Evolutionary conservation across 2,113 vertebrate species (phyloP).

Genomic region (Callaeas wilsoni): DNA sequence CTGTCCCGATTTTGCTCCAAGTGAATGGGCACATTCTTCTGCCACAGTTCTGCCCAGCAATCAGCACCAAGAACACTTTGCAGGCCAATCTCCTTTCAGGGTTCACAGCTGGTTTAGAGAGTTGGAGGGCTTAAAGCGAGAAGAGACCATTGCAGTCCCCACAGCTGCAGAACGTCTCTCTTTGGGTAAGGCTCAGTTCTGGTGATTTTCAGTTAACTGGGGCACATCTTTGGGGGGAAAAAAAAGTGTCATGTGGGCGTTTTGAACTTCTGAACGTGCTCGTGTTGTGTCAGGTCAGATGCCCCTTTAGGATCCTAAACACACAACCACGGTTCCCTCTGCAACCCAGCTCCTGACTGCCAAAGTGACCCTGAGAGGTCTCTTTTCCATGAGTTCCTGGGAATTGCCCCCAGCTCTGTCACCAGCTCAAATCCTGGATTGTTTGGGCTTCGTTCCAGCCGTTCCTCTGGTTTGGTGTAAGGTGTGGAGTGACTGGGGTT

Average conservation of each 20-base stretch:
- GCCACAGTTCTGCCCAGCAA: neutral
- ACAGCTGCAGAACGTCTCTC: neutral
- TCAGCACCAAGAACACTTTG: neutral
- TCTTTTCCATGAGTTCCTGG: neutral
- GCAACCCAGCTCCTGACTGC: neutral
- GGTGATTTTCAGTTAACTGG: neutral
- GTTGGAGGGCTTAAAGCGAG: neutral
- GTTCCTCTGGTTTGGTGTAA: neutral
- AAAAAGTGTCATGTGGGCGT: neutral
- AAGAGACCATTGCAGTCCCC: neutral
- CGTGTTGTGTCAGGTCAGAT: neutral
- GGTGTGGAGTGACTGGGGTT: neutral
- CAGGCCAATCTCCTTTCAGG: neutral
- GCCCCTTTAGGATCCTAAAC: neutral
- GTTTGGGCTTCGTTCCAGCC: neutral
- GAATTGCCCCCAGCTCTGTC: neutral
- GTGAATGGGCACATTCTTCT: neutral
- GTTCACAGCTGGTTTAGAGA: neutral
- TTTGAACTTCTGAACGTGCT: neutral
- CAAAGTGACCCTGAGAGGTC: fast-evolving
- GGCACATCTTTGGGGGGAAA: neutral
- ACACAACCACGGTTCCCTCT: neutral
- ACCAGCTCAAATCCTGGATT: neutral
- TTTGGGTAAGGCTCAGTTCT: neutral
- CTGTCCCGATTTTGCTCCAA: neutral